Conservation (phyloP, 2,113 vertebrate genomes). For the Dicrurus megarhynchus region DNA sequence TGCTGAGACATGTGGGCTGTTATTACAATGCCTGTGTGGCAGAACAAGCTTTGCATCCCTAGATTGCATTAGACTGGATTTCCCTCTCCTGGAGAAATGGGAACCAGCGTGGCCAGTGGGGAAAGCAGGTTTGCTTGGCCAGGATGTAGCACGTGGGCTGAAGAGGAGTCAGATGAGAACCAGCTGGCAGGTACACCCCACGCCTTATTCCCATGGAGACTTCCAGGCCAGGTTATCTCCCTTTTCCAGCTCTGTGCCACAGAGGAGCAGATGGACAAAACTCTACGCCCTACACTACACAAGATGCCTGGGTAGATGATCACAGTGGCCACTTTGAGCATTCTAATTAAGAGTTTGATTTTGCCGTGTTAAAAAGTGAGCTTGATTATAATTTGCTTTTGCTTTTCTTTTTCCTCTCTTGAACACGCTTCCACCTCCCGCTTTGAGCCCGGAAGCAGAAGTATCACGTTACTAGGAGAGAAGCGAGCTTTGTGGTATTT, state of each 20-base stretch:
- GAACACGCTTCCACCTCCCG: background rate
- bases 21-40: background rate
- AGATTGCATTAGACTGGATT: background rate
- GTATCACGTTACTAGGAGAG: constrained; percentile 30
- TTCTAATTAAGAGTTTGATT: background rate
- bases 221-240: background rate
- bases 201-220: background rate
- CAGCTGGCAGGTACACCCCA: background rate
- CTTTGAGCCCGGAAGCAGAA: constrained; percentile 45
- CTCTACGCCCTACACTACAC: background rate
- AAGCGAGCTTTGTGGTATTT: constrained; percentile 42
- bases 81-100: background rate
- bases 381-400: background rate
- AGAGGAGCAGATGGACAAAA: background rate
- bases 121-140: background rate
- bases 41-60: background rate
- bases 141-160: background rate
- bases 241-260: background rate
- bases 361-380: background rate
- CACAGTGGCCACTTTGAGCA: background rate
- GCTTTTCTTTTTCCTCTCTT: background rate
- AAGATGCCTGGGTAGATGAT: background rate
- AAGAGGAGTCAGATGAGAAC: background rate
- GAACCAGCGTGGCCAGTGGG: background rate
- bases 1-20: background rate